Evolutionary conservation across 2,113 vertebrate species (phyloP).

Genomic region (Ophiodon elongatus): DNA sequence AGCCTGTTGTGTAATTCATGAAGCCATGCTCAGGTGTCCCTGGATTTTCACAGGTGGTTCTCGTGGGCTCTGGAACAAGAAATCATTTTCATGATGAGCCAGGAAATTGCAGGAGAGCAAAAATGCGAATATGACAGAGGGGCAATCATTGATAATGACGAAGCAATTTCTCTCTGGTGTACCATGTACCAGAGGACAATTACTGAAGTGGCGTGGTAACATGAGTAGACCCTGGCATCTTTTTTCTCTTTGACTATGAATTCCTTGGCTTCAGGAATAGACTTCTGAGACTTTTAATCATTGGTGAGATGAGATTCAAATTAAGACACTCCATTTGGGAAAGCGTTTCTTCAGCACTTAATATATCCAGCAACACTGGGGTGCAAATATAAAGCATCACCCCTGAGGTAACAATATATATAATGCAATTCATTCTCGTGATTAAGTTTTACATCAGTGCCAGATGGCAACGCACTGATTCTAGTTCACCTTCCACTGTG

Average conservation of each 20-base stretch:
- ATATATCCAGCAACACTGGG: not conserved
- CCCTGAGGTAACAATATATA: conserved; percentile 4
- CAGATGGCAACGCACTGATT: conserved; percentile 2
- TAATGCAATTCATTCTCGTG: conserved; percentile 18
- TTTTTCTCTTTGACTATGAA: conserved; percentile 1
- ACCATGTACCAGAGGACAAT: conserved; percentile 40
- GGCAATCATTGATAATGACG: conserved; percentile 56
- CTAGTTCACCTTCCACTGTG: conserved; percentile 22
- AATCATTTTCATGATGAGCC: conserved; percentile 41
- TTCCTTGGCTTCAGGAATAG: not conserved
- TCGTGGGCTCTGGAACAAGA: conserved; percentile 89
- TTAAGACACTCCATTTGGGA: not conserved
- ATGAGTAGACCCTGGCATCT: conserved; percentile 12
- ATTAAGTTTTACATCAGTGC: conserved; percentile 29
- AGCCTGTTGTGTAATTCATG: conserved; percentile 95
- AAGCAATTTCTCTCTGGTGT: conserved; percentile 51
- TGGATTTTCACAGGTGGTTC: conserved; percentile 94
- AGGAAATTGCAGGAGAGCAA: conserved; percentile 10
- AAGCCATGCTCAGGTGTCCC: conserved; percentile 93
- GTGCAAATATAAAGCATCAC: conserved; percentile 14
- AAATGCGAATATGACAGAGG: conserved; percentile 46
- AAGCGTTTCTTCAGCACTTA: conserved; percentile 17
- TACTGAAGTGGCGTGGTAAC: conserved; percentile 32
- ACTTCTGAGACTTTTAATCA: not conserved
- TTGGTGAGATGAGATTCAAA: conserved; percentile 4